Evolutionary conservation across 2,797 vertebrate species (phyloP), one percentile per base, ranked within the genome.

Genomic region (Chloroceryle inda): DNA sequence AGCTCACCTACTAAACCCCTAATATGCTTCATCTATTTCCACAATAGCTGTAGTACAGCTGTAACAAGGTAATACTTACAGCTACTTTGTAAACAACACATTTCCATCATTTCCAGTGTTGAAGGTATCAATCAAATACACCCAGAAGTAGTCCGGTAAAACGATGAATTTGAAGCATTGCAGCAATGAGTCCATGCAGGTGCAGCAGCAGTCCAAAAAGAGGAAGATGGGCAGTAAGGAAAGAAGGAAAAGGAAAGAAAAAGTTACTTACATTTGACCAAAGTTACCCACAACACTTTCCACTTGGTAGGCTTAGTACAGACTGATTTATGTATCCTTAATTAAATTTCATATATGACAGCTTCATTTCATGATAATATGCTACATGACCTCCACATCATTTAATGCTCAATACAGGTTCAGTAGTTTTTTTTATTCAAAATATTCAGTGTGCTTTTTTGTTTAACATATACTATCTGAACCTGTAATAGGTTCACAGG

Each of bases 81-180:
- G 98, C 99, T 99, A 98, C 98, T 98, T 98, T 98, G 98, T 97
- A 92, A 97, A 97, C 92, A 97, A 98, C 92, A 82, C 9, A 13
- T 96, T 96, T 92, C 89, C 97, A 96, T 92, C 97, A 98, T 97
- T 95, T 97, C 84, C 96, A 96, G 75, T 4, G 77, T 97, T 94
- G 94, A 97, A 97, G 73, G 74, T 64, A 91, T 52, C 86, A 77
- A 91, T 52, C 86, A 77, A 92, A 96, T 2, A 93, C n/a, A 95
- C 92, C 91, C 97, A 97, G 67, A 55, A 94, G 85, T n/a, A 72
- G 89, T 91, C 94, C 56, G 95, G 85, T 38, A 93, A 92, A 85
- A 63, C 0, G 24, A 96, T 19, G 75, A 91, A 95, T 97, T 97
- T 84, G 95, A 97, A 94, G 33, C 94, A 95, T 97, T 63, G 49